Evolutionary conservation across 1,140 invertebrate genomes (phyloP), one percentile per base, ranked within the genome.

Genomic region (Eufriesea mexicana): DNA sequence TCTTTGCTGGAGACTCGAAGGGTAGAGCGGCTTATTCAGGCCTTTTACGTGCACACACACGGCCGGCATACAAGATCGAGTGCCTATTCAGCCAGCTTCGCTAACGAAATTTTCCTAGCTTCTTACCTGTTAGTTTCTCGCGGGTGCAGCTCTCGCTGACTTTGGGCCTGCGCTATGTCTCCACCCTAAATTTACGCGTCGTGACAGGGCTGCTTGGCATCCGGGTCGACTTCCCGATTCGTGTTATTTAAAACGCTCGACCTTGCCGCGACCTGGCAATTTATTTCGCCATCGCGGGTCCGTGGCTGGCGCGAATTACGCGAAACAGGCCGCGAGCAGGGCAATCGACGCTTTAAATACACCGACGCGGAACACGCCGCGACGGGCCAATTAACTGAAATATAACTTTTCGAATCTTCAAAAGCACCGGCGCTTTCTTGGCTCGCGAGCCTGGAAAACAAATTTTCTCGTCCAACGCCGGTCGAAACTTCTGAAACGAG

Each of bases 91-190:
- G 23, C 78, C 51, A 10, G 49, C 9, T 51, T 42, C 18, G 54
- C 70, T 73, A 79, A 80, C 78, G 57, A 80, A 80, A 80, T 80
- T 80, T 35, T 64, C 78, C 51, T 23, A 35, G 68, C 67, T 51
- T 59, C 45, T 79, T 72, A 72, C 55, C 42, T 28, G 54, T 47
- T 74, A 20, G 35, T 47, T 61, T 47, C 25, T 7, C 42, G 14
- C 71, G 35, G 35, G 35, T 4, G 25, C 20, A 18, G 16, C 62
- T 23, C 25, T 16, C 25, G 25, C 18, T 18, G n/a, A 7, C 61
- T 18, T 7, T 0, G 35, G 12, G 62, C 62, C 2, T 12, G 62
- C 62, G 62, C 35, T 0, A 64, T 12, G 18, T 71, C 54, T 35
- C 51, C n/a, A 12, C n/a, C 47, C 77, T 35, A 79, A 71, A 71